These are phyloP conservation scores for Leptonema lineaticorne DNA, from an alignment of 1,140 invertebrate genomes.

Conservation along the genomic window DNA sequence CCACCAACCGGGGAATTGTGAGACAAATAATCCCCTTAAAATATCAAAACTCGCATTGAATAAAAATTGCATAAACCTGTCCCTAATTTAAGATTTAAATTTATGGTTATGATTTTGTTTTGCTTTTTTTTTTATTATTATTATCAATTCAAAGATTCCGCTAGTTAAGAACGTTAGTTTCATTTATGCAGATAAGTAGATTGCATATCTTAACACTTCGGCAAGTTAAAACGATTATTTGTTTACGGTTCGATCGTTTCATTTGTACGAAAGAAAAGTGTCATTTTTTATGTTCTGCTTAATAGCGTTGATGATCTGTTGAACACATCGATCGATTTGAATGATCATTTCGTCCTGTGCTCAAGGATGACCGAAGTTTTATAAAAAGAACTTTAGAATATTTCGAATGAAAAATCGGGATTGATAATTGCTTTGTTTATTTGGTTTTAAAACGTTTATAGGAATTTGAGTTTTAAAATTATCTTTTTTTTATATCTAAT, in stretches of 20 bases:
- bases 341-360: not conserved
- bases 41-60: not conserved
- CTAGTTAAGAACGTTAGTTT: too few species aligned
- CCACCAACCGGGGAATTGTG: constrained; percentile 4
- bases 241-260: not conserved
- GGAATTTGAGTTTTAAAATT: too few species aligned
- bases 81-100: not conserved
- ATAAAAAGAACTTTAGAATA: not conserved
- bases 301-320: not conserved
- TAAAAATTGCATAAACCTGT: not conserved
- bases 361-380: constrained; percentile 21
- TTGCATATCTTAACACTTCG: not conserved
- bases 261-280: not conserved
- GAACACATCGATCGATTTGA: not conserved
- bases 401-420: constrained; percentile 7
- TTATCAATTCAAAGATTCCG: not conserved
- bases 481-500: too few species aligned
- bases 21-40: constrained; percentile 6
- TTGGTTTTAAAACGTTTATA: too few species aligned
- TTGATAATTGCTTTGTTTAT: not conserved
- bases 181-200: not conserved
- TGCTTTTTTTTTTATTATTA: not conserved
- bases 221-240: not conserved
- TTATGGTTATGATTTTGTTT: too few species aligned
- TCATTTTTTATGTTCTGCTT: too few species aligned